Conservation (phyloP, 2,113 vertebrate genomes). For the Anser cygnoides region DNA sequence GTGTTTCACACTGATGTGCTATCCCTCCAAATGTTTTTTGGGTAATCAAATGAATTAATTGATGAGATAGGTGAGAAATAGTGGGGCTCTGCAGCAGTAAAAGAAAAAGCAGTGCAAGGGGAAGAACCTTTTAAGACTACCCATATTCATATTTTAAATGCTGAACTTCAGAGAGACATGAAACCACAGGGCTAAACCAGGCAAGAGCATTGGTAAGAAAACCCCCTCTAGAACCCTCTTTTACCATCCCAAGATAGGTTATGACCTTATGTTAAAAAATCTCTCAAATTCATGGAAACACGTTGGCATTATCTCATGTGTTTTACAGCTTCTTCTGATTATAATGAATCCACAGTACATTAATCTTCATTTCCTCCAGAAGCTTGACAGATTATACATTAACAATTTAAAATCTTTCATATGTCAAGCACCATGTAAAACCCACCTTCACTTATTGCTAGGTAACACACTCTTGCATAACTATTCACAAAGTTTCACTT, state of each 20-base stretch:
- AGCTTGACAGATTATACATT: conserved; percentile 7
- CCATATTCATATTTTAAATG: not conserved
- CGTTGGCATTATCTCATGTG: not conserved
- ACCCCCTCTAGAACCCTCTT: not conserved
- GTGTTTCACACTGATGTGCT: not conserved
- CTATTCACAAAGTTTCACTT: not conserved
- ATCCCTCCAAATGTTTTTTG: not conserved
- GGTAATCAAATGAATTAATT: not conserved
- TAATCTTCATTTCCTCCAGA: not conserved
- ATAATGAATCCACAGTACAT: not conserved
- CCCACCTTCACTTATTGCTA: not conserved
- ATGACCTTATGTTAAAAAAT: not conserved
- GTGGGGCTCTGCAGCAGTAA: not conserved
- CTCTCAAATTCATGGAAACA: not conserved
- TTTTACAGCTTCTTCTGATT: not conserved
- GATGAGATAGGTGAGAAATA: not conserved
- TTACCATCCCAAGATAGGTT: not conserved
- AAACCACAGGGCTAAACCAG: not conserved
- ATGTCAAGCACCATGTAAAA: not conserved
- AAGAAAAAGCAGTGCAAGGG: not conserved
- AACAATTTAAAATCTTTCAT: not conserved
- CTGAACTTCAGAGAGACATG: not conserved
- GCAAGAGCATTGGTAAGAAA: not conserved
- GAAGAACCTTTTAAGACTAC: not conserved
- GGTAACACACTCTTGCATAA: not conserved